These are phyloP conservation scores for Onchidella celtica DNA, from an alignment of 2,888 invertebrate species.

Conservation along the genomic window DNA sequence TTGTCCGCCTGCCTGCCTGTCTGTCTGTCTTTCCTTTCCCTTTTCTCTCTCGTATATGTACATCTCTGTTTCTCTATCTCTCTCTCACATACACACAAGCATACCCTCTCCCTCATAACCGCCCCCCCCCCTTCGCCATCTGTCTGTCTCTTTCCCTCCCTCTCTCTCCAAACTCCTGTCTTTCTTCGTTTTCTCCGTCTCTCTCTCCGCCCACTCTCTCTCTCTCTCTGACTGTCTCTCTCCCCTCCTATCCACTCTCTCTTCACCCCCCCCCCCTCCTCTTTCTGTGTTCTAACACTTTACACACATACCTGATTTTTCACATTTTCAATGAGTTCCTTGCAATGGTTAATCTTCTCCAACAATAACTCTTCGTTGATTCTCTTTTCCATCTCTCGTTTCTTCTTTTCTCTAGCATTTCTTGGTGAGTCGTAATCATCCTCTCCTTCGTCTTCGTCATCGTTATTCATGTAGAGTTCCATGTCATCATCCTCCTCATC, in stretches of 20 bases:
- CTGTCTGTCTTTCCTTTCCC: no score
- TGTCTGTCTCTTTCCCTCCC: no score
- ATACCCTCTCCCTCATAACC: no score
- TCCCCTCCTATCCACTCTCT: not conserved
- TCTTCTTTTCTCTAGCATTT: not conserved
- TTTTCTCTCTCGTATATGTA: no score
- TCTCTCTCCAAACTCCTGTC: no score
- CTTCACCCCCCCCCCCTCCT: constrained; percentile 12
- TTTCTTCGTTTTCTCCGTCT: no score
- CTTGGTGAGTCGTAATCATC: not conserved
- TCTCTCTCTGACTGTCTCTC: constrained; percentile 17
- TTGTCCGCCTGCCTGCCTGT: no score
- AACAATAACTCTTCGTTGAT: not conserved
- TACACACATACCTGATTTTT: constrained; percentile 22
- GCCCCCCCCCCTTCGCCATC: no score
- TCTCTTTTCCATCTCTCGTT: not conserved
- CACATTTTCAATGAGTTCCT: constrained; percentile 25
- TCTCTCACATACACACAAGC: no score
- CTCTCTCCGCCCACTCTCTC: no score
- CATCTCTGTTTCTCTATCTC: no score
- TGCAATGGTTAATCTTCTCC: constrained; percentile 18
- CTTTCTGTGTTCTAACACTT: no score
- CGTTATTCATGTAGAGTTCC: not conserved
- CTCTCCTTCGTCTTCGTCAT: constrained; percentile 2
- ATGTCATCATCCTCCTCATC: not conserved